A percentile compares a stretch with the other conserved stretches of the same genome.
Evolutionary conservation across 1,140 invertebrate genomes (phyloP).

Genomic region (fruit fly (Drosophila melanogaster)): DNA sequence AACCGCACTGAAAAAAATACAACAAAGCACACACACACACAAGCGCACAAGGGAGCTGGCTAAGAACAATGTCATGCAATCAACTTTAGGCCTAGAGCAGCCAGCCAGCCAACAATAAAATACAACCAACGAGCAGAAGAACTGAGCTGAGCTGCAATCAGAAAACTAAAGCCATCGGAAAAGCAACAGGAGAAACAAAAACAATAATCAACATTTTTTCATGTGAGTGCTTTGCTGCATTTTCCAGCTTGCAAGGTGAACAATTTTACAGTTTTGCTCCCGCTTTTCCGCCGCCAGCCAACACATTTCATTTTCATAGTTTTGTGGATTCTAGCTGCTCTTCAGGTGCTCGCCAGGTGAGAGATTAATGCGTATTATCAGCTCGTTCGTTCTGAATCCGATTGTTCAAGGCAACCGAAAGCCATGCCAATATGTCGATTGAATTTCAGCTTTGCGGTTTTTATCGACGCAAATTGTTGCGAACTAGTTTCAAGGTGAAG

Average conservation of each 20-base stretch:
- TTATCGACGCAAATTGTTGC: conserved; percentile 29
- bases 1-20: conserved; percentile 39
- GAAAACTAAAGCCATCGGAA: conserved; percentile 31
- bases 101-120: conserved; percentile 58
- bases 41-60: conserved; percentile 33
- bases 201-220: conserved; percentile 44
- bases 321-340: conserved; percentile 8
- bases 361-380: conserved; percentile 50
- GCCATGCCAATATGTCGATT: conserved; percentile 42
- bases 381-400: conserved; percentile 12
- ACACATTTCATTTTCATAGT: conserved; percentile 34
- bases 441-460: conserved; percentile 45
- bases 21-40: background rate
- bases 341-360: conserved; percentile 26
- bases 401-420: conserved; percentile 41
- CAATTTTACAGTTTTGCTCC: conserved; percentile 27
- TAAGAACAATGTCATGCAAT: conserved; percentile 79
- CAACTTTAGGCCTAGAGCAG: conserved; percentile 75
- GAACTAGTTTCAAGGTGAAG: conserved; percentile 34
- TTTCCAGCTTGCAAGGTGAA: conserved; percentile 35
- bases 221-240: conserved; percentile 12
- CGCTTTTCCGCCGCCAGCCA: background rate
- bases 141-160: conserved; percentile 37
- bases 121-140: conserved; percentile 19
- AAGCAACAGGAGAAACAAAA: conserved; percentile 46